Conservation (phyloP, 2,113 vertebrate species). For the Clarias macrocephalus region DNA sequence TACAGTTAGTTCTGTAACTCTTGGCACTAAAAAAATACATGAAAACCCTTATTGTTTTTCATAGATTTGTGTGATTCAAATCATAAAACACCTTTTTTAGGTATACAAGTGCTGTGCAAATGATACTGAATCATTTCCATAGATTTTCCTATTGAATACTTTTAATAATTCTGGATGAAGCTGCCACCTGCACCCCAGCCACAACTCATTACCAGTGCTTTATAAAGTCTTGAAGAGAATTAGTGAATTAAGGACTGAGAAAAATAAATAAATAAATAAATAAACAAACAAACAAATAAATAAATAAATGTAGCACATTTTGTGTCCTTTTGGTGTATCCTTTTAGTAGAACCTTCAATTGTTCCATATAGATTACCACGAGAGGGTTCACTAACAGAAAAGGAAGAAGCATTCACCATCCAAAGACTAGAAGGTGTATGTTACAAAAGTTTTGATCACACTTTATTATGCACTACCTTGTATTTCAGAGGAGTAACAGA, state of each 20-base stretch:
- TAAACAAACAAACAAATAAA: neutral
- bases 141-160: neutral
- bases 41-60: neutral
- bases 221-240: neutral
- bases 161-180: neutral
- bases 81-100: neutral
- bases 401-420: neutral
- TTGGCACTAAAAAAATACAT: neutral
- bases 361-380: neutral
- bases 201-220: neutral
- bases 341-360: neutral
- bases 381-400: neutral
- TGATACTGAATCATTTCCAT: neutral
- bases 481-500: neutral
- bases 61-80: neutral
- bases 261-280: neutral
- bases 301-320: neutral
- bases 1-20: neutral
- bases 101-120: neutral
- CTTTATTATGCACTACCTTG: slow-evolving; percentile 58
- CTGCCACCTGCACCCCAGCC: neutral
- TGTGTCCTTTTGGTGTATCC: neutral
- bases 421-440: neutral
- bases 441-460: slow-evolving; percentile 30
- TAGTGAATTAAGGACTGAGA: neutral